Evolutionary conservation across 1,140 invertebrate genomes (phyloP), one percentile per base, ranked within the genome.

Genomic region (Pseudobourletiella spinata): DNA sequence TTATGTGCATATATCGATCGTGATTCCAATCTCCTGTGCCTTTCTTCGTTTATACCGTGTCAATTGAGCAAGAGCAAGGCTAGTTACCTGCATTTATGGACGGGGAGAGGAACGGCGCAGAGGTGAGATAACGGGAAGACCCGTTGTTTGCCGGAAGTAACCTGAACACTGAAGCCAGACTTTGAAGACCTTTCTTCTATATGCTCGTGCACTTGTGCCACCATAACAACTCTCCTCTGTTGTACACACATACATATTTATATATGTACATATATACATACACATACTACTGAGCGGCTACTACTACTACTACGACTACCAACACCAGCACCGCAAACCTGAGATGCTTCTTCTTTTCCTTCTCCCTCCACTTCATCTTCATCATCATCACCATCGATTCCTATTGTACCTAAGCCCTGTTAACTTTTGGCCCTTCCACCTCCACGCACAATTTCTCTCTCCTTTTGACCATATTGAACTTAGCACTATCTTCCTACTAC

Each of bases 51-150:
- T 39, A 39, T 39, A 39, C n/a, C 4, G 44, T 48, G 44, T 48
- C 44, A 48, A 48, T 48, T 48, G 44, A 22, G 44, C 11, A 22
- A 48, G 44, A 48, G 44, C n/a, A 48, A 22, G 18, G 44, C 20
- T 48, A 11, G 44, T 6, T 48, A 22, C 22, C 18, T 11, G 44
- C 44, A 48, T 48, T 48, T 48, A 48, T 48, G 44, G 44, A 15
- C 6, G 44, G 6, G n/a, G n/a, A n/a, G n/a, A 48, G 6, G 44
- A 48, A 48, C 44, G 44, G 44, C 44, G 22, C 44, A 48, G 44
- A 67, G 65, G 65, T 63, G 61, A 63, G 65, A 63, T 66, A 66
- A 66, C 65, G 65, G 65, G 43, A 68, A 68, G 66, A 68, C 66
- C 66, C 66, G 66, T 68, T 68, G 57, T 24, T 64, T 67, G 65